phyloP scores from a whole-genome alignment of 2,888 invertebrate species.

The Pasiphila rectangulata region DNA sequence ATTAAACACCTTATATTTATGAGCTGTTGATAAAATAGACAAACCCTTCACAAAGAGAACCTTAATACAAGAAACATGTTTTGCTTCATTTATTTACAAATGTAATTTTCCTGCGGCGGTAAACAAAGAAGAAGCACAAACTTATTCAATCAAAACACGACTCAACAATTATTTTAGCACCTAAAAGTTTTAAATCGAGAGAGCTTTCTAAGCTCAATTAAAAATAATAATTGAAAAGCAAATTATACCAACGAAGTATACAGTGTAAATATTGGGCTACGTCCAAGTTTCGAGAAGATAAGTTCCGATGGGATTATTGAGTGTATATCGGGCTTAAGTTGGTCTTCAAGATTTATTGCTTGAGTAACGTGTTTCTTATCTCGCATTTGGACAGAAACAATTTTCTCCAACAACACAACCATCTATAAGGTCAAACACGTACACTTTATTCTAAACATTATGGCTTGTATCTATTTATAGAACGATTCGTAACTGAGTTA shows the following conservation, averaged over 20 bases:
- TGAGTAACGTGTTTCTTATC: conserved; percentile 43
- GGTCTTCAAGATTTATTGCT: conserved; percentile 53
- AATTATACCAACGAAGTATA: neutral
- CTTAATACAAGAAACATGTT: too few species aligned
- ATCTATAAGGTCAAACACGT: too few species aligned
- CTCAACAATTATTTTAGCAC: too few species aligned
- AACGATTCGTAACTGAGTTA: too few species aligned
- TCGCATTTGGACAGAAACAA: conserved; percentile 44
- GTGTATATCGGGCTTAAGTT: conserved; percentile 49
- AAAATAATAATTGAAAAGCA: conserved; percentile 6
- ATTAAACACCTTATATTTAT: too few species aligned
- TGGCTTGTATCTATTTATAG: too few species aligned
- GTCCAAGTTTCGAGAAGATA: conserved; percentile 46
- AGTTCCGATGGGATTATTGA: conserved; percentile 57
- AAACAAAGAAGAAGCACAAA: too few species aligned
- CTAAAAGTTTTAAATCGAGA: neutral
- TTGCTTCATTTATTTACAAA: too few species aligned
- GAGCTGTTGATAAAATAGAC: too few species aligned
- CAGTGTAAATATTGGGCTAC: conserved; percentile 27
- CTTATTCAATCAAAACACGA: neutral
- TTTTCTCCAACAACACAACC: conserved; percentile 20
- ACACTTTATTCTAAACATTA: too few species aligned
- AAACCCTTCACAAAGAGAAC: too few species aligned
- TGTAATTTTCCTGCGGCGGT: neutral
- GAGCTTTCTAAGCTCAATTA: neutral